Evolutionary conservation across 2,113 vertebrate genomes (phyloP), one percentile per base, ranked within the genome.

Genomic region (Prolemur simus): DNA sequence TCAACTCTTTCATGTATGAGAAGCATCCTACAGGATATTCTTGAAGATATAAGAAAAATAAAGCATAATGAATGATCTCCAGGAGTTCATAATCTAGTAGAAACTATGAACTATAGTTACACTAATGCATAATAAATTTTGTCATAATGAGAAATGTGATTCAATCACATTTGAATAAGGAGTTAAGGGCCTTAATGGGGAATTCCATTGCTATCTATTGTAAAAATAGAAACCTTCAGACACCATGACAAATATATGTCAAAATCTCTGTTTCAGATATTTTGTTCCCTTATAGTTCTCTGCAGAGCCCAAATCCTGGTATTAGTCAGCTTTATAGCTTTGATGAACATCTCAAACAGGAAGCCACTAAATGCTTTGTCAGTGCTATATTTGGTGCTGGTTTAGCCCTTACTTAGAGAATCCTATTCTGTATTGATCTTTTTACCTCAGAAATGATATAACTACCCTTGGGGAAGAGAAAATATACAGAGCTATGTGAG

Each of bases 391-490:
- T 89, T 89, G 90, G 90, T 49, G 47, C 39, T 71, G 47, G 78
- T 85, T 96, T 96, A 77, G 84, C 54, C 64, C 63, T 92, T 94
- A 83, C 94, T 94, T 96, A 93, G 88, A 97, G 69, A 94, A 87
- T 47, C 52, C 32, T 93, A 81, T 89, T 95, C 83, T 14, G 1
- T 94, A 98, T 97, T 56, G 89, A 97, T 96, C 74, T 85, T 91
- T 64, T 95, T 95, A 95, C 90, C 86, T 97, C 68, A 94, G 73
- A 96, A 96, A 96, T 92, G 96, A 94, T 85, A 85, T 76, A 92
- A 82, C 95, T 74, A 58, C 60, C 88, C 60, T 77, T 73, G 69
- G 84, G 92, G 80, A 91, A 94, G 78, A 52, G 71, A 93, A 96
- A 96, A 83, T 84, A 92, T 32, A 91, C 32, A 77, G 39, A 95